These are phyloP conservation scores for Amiota mariae DNA, from an alignment of 2,888 invertebrate species.

Conservation along the genomic window DNA sequence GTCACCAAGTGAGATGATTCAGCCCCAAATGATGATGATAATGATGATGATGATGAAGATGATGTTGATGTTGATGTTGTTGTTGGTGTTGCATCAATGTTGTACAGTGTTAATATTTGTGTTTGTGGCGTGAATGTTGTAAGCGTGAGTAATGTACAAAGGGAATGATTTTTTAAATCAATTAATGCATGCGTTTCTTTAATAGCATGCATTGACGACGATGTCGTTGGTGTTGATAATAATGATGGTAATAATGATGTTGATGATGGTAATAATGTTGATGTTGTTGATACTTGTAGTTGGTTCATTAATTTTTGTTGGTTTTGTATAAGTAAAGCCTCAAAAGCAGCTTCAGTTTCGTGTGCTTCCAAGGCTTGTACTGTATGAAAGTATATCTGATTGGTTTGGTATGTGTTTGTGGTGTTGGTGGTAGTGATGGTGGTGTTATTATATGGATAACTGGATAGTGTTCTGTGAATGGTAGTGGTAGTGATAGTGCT, in stretches of 20 bases:
- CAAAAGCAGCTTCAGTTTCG: conserved; percentile 67
- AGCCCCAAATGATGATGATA: conserved; percentile 21
- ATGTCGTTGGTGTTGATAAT: conserved; percentile 41
- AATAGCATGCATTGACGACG: conserved; percentile 51
- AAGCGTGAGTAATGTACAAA: conserved; percentile 69
- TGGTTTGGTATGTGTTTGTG: conserved; percentile 23
- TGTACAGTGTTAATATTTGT: conserved; percentile 69
- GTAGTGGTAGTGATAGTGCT: conserved; percentile 31
- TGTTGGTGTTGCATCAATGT: conserved; percentile 41
- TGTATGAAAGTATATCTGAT: conserved; percentile 61
- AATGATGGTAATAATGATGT: conserved; percentile 10
- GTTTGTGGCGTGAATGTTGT: conserved; percentile 69
- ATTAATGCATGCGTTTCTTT: conserved; percentile 71
- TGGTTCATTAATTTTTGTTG: conserved; percentile 50
- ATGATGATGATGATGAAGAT: conserved; percentile 35
- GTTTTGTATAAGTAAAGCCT: conserved; percentile 63
- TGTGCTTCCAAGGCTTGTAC: conserved; percentile 64
- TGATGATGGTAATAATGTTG: conserved; percentile 41
- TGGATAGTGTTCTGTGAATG: background rate
- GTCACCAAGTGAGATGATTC: background rate
- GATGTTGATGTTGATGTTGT: conserved; percentile 36
- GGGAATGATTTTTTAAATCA: conserved; percentile 69
- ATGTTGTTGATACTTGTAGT: conserved; percentile 44
- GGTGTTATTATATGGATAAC: conserved; percentile 3
- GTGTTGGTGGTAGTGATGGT: too few relatives aligned